Evolutionary conservation across 2,888 invertebrate species (phyloP).

Genomic region (Saturnia japonica): DNA sequence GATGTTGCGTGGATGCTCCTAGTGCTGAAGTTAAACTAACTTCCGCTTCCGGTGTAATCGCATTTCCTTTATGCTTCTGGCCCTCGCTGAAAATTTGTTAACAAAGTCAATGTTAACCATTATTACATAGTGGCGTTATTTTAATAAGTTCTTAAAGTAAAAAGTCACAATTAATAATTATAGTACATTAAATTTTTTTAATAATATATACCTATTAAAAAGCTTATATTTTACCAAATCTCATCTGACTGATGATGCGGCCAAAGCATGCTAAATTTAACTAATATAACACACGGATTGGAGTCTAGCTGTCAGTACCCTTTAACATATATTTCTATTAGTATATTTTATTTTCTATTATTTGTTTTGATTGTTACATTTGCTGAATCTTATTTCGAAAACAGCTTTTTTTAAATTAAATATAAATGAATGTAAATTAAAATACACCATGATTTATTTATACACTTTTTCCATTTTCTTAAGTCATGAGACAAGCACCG

Average conservation of each 20-base stretch:
- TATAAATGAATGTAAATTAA: not conserved
- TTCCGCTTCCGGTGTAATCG: conserved; percentile 69
- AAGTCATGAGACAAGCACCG: not conserved
- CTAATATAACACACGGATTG: not conserved
- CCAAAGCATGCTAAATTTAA: too few relatives aligned
- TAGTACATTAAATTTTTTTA: not conserved
- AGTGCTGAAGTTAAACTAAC: conserved; percentile 67
- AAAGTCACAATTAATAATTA: not conserved
- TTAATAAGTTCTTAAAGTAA: not conserved
- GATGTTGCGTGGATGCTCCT: conserved; percentile 54
- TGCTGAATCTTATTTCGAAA: not conserved
- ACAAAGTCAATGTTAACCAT: conserved; percentile 44
- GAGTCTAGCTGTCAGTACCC: not conserved
- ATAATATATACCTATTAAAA: not conserved
- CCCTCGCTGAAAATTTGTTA: conserved; percentile 56
- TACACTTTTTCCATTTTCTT: not conserved
- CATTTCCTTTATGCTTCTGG: conserved; percentile 68
- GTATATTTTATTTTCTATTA: not conserved
- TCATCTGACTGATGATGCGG: too few relatives aligned
- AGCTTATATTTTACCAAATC: not conserved
- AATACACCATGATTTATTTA: not conserved
- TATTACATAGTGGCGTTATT: conserved; percentile 28
- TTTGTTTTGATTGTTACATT: not conserved
- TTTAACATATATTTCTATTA: not conserved
- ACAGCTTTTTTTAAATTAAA: not conserved